Percentiles rank a stretch among this genome's conserved stretches.
Evolutionary conservation across 2,888 invertebrate genomes (phyloP).

Genomic region (Tanytarsus gracilentus): DNA sequence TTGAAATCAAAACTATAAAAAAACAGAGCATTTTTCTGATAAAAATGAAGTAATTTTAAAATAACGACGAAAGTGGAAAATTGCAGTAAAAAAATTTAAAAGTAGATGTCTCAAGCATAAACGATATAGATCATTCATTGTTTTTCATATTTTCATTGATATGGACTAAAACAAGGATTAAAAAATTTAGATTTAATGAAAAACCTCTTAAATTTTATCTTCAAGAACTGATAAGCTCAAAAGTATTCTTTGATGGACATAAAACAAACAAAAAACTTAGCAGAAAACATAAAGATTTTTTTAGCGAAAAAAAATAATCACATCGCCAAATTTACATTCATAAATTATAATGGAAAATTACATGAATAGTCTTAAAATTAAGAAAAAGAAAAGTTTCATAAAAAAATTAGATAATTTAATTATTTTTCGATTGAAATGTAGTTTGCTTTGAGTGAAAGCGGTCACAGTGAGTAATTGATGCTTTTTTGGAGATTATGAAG

Average conservation of each 20-base stretch:
- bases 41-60: constrained; percentile 7
- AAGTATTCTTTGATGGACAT: not conserved
- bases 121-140: not conserved
- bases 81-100: not conserved
- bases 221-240: not conserved
- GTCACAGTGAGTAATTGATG: no score
- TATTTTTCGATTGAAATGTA: no score
- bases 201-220: not conserved
- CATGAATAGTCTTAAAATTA: not conserved
- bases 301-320: not conserved
- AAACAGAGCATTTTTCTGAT: not conserved
- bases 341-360: not conserved
- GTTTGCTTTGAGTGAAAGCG: no score
- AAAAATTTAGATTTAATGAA: not conserved
- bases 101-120: constrained; percentile 11
- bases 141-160: not conserved
- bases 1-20: not conserved
- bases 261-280: not conserved
- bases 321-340: constrained; percentile 6
- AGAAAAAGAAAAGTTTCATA: not conserved
- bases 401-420: not conserved
- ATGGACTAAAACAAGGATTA: not conserved
- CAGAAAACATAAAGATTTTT: not conserved
- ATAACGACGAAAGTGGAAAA: not conserved
- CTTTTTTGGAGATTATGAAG: no score